Evolutionary conservation across 2,888 invertebrate species (phyloP).

Genomic region (Melanostoma mellinum): DNA sequence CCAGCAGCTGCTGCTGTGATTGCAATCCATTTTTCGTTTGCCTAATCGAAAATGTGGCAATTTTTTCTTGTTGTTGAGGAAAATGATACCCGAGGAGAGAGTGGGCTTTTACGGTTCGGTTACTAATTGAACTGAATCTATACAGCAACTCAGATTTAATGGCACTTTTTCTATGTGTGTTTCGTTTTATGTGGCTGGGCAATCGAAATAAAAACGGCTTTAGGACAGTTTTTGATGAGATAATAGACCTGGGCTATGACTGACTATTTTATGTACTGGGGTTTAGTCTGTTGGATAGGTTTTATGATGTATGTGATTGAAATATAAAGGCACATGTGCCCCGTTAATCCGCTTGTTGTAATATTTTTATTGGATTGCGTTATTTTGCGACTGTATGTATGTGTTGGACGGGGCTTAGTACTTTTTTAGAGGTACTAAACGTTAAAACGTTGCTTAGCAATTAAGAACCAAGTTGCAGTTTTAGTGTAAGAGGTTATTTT

Average conservation of each 20-base stretch:
- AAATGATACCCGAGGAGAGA: constrained; percentile 16
- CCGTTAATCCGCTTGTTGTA: no score
- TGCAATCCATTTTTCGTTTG: constrained; percentile 21
- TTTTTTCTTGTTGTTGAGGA: constrained; percentile 17
- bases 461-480: no score
- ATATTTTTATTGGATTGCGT: no score
- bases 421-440: no score
- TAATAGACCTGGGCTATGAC: constrained; percentile 30
- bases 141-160: constrained; percentile 39
- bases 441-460: no score
- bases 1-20: constrained; percentile 30
- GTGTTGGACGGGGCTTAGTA: no score
- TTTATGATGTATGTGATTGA: constrained; percentile 13
- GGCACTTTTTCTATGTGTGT: constrained; percentile 5
- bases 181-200: constrained; percentile 9
- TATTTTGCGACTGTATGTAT: no score
- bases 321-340: neutral
- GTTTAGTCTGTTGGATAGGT: neutral
- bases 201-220: constrained; percentile 37
- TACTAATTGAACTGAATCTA: constrained; percentile 36
- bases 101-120: constrained; percentile 22
- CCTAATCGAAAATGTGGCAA: constrained; percentile 29
- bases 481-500: no score
- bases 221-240: constrained; percentile 27
- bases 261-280: constrained; percentile 9